These are phyloP conservation scores for Buathra laborator DNA, from an alignment of 2,888 invertebrate genomes.

Conservation along the genomic window DNA sequence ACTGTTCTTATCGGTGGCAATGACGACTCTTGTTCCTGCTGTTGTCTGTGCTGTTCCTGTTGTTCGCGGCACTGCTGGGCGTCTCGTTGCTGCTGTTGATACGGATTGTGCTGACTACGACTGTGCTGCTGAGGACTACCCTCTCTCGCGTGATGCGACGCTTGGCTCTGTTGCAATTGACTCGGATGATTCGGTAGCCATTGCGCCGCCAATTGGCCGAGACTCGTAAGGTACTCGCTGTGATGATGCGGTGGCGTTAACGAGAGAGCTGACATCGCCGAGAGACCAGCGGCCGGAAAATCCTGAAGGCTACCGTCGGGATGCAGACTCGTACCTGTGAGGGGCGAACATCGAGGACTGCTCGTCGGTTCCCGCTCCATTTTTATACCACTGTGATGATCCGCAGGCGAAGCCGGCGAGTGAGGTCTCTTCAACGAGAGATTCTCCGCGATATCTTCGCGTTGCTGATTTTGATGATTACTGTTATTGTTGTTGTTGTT, in stretches of 20 bases:
- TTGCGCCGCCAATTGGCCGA: conserved; percentile 83
- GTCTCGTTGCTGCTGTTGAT: conserved; percentile 61
- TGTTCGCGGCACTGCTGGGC: conserved; percentile 71
- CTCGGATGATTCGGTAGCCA: conserved; percentile 81
- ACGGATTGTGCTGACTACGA: conserved; percentile 62
- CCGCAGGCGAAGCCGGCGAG: conserved; percentile 73
- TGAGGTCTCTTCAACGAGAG: conserved; percentile 81
- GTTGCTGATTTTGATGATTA: conserved; percentile 69
- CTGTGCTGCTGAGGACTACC: conserved; percentile 79
- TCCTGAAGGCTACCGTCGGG: conserved; percentile 82
- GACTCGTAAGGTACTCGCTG: conserved; percentile 83
- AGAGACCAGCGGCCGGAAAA: conserved; percentile 79
- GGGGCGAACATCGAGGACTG: conserved; percentile 82
- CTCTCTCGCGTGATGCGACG: conserved; percentile 78
- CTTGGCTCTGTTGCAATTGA: conserved; percentile 73
- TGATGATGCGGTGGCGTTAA: conserved; percentile 92
- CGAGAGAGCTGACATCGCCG: conserved; percentile 89
- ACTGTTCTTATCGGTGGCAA: conserved; percentile 75
- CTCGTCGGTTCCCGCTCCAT: conserved; percentile 82
- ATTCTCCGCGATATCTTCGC: conserved; percentile 83
- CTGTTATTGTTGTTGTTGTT: conserved; percentile 74
- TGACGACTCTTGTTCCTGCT: conserved; percentile 72
- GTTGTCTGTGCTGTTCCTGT: conserved; percentile 70
- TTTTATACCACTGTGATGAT: conserved; percentile 71
- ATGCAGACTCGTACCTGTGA: conserved; percentile 77